These are phyloP conservation scores for Hyla sarda DNA, from an alignment of 2,113 vertebrate genomes.

Conservation along the genomic window DNA sequence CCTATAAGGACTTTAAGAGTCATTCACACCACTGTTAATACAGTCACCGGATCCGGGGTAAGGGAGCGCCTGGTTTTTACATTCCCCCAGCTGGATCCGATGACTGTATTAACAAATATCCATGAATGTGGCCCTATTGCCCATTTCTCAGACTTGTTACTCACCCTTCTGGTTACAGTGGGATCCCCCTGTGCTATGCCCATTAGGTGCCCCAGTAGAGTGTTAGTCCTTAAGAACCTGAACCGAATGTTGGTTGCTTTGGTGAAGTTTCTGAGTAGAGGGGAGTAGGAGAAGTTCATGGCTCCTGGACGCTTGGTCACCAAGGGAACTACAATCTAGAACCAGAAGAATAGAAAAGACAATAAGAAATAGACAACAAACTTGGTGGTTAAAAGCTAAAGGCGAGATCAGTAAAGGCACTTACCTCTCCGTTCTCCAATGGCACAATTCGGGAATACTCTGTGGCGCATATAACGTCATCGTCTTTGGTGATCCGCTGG, in stretches of 20 bases:
- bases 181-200: conserved; percentile 94
- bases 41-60: too few relatives aligned
- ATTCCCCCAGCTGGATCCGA: too few relatives aligned
- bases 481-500: conserved; percentile 82
- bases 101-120: too few relatives aligned
- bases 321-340: conserved; percentile 92
- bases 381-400: neutral
- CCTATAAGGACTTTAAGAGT: neutral
- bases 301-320: conserved; percentile 94
- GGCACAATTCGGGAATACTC: conserved; percentile 95
- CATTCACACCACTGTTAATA: too few relatives aligned
- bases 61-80: too few relatives aligned
- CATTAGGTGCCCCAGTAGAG: conserved; percentile 95
- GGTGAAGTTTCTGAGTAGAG: conserved; percentile 91
- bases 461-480: conserved; percentile 85
- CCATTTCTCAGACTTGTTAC: conserved; percentile 33
- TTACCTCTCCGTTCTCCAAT: conserved; percentile 94
- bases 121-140: neutral
- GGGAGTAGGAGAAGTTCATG: conserved; percentile 96
- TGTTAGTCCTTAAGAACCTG: conserved; percentile 95
- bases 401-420: neutral
- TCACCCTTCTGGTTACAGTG: conserved; percentile 95
- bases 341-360: neutral
- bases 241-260: conserved; percentile 95
- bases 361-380: neutral